These are phyloP conservation scores for Rousettus madagascariensis DNA, from an alignment of 2,797 vertebrate species.

Conservation along the genomic window DNA sequence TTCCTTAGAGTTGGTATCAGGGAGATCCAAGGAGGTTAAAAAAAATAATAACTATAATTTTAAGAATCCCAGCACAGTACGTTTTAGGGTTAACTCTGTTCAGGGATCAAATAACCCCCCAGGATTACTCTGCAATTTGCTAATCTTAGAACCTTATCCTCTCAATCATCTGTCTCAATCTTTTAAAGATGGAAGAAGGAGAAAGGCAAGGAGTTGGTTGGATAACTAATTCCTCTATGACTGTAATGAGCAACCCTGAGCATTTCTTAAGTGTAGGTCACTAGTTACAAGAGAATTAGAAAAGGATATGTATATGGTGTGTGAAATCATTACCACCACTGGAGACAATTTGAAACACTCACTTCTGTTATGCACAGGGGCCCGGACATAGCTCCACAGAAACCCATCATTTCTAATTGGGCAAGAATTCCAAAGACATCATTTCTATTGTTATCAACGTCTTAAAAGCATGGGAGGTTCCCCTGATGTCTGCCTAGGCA, in stretches of 20 bases:
- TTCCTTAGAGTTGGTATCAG: neutral
- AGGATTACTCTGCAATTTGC: neutral
- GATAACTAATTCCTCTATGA: neutral
- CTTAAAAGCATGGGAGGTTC: neutral
- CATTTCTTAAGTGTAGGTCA: neutral
- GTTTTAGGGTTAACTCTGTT: neutral
- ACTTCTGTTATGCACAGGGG: neutral
- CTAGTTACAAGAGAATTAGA: neutral
- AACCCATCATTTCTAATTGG: neutral
- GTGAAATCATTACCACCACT: neutral
- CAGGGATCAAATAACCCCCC: neutral
- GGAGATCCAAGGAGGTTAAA: neutral
- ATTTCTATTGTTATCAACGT: neutral
- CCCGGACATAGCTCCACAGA: neutral
- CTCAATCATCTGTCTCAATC: neutral
- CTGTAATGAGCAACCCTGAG: neutral
- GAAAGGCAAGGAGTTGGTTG: neutral
- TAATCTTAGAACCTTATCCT: neutral
- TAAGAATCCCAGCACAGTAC: neutral
- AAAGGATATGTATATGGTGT: neutral
- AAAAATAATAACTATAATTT: neutral
- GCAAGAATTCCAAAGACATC: neutral
- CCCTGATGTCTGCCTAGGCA: neutral
- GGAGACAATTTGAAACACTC: neutral
- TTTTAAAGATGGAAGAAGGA: neutral